Evolutionary conservation across 2,888 invertebrate species (phyloP).

Genomic region (Sclerodermus sp.): DNA sequence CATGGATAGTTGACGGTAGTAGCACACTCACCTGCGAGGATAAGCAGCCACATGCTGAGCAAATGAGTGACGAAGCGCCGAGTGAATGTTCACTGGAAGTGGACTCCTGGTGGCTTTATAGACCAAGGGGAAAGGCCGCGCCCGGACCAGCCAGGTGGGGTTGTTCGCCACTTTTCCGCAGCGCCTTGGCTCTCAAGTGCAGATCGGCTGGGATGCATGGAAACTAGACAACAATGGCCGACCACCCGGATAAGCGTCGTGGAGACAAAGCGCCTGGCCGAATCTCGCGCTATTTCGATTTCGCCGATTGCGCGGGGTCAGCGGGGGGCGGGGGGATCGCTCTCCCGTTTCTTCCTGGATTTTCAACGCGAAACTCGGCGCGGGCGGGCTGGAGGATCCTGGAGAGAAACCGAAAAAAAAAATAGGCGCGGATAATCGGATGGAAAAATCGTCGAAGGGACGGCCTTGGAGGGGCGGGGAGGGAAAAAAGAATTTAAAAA

Average conservation of each 20-base stretch:
- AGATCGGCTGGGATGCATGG: constrained; percentile 15
- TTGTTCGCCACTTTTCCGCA: constrained; percentile 37
- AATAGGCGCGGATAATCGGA: too few relatives aligned
- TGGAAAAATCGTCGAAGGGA: too few relatives aligned
- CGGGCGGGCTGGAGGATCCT: too few relatives aligned
- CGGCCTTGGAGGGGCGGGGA: too few relatives aligned
- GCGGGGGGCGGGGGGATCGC: too few relatives aligned
- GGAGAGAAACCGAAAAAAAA: too few relatives aligned
- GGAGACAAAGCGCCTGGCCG: background rate
- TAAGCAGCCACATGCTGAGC: constrained; percentile 53
- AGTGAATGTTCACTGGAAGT: constrained; percentile 52
- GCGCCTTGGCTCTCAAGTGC: constrained; percentile 38
- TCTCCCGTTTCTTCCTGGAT: too few relatives aligned
- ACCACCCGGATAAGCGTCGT: constrained; percentile 14
- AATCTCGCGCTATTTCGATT: too few relatives aligned
- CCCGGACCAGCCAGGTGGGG: constrained; percentile 49
- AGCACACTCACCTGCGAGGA: constrained; percentile 51
- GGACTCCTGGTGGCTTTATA: constrained; percentile 52
- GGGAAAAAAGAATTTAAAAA: too few relatives aligned
- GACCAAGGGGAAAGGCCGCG: constrained; percentile 55
- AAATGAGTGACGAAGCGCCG: constrained; percentile 49
- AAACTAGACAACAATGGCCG: constrained; percentile 20
- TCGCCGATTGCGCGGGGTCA: too few relatives aligned
- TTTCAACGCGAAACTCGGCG: too few relatives aligned
- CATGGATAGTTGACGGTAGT: too few relatives aligned